Conservation (phyloP, 2,888 invertebrate species). For the Diaprepes abbreviatus region DNA sequence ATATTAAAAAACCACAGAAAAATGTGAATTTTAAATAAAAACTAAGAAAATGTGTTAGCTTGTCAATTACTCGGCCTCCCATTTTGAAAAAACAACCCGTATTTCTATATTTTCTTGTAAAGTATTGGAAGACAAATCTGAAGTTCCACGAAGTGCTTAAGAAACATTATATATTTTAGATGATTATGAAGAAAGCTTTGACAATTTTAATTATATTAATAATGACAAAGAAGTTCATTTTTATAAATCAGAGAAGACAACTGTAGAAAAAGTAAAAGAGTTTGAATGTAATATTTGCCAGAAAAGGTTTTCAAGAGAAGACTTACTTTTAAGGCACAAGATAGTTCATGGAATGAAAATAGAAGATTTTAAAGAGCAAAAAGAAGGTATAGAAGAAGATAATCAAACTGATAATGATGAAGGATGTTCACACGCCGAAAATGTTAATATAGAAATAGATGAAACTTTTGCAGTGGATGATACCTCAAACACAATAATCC, state of each 20-base stretch:
- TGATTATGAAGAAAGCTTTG: constrained; percentile 16
- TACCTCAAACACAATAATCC: constrained; percentile 16
- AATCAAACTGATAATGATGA: constrained; percentile 22
- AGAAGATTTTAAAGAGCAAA: constrained; percentile 56
- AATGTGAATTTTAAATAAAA: too few relatives aligned
- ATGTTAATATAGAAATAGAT: constrained; percentile 20
- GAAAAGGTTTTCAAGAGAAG: constrained; percentile 61
- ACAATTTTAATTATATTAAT: constrained; percentile 40
- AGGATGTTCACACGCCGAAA: constrained; percentile 13
- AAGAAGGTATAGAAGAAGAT: constrained; percentile 50
- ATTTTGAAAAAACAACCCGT: too few relatives aligned
- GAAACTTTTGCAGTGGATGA: constrained; percentile 31
- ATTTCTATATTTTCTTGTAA: too few relatives aligned
- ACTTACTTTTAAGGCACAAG: constrained; percentile 62
- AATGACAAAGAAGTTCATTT: constrained; percentile 44
- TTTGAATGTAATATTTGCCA: constrained; percentile 62
- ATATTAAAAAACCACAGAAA: too few relatives aligned
- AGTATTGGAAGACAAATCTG: too few relatives aligned
- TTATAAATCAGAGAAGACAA: constrained; percentile 13
- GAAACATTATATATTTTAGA: constrained; percentile 24
- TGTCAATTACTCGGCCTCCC: too few relatives aligned
- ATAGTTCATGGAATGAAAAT: constrained; percentile 62
- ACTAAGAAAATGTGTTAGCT: too few relatives aligned
- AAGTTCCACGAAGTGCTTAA: too few relatives aligned
- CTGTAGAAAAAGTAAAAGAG: constrained; percentile 53